A percentile compares a stretch with the other conserved stretches of the same genome.
phyloP scores from a whole-genome alignment of 2,797 vertebrate species.

The Lepilemur ruficaudatus region DNA sequence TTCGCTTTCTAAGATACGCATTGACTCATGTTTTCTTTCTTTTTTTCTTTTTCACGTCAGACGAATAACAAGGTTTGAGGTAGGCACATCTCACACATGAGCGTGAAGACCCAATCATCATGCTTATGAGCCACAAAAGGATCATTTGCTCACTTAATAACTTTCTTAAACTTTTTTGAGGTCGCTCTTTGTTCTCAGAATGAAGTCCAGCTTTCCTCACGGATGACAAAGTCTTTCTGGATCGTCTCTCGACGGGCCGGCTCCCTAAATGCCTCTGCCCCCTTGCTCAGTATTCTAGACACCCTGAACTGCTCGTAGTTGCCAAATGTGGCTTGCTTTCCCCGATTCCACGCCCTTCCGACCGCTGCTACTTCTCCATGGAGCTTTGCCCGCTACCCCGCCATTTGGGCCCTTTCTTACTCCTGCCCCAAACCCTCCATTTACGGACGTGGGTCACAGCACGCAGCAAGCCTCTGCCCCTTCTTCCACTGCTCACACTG shows the following conservation, averaged over 20 bases:
- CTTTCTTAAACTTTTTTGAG: neutral
- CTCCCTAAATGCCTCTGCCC: neutral
- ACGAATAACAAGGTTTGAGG: neutral
- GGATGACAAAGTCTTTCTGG: neutral
- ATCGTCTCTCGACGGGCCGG: neutral
- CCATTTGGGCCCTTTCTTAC: neutral
- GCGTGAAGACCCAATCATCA: neutral
- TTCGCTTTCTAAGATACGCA: neutral
- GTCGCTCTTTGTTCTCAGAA: neutral
- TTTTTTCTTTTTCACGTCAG: neutral
- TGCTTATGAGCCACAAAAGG: neutral
- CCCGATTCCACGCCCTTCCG: neutral
- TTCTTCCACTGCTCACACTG: neutral
- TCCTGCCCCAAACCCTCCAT: rapidly evolving
- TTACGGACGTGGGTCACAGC: rapidly evolving
- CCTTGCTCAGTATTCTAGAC: neutral
- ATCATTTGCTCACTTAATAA: neutral
- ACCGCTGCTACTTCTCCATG: neutral
- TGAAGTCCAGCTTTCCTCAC: neutral
- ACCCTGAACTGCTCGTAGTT: neutral
- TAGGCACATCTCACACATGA: neutral
- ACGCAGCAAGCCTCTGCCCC: neutral
- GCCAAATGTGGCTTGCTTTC: neutral
- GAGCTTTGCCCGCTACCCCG: neutral
- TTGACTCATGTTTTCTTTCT: neutral